phyloP scores from a whole-genome alignment of 2,797 vertebrate genomes.

The Zalophus californianus region DNA sequence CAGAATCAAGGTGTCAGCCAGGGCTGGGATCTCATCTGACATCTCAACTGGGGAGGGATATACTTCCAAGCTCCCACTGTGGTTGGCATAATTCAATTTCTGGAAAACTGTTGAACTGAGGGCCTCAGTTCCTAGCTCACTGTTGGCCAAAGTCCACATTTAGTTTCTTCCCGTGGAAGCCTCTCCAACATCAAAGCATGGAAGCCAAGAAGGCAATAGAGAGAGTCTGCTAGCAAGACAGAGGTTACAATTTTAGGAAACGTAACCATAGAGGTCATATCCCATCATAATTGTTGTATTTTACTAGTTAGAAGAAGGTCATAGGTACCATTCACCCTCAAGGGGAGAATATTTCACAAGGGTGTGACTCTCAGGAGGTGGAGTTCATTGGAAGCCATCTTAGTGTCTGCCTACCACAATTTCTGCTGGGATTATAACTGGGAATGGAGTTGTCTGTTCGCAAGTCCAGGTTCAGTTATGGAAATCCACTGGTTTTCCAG shows the following conservation, averaged over 20 bases:
- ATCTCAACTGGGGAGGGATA: not conserved
- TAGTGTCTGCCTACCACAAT: not conserved
- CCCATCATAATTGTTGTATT: not conserved
- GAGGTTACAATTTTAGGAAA: not conserved
- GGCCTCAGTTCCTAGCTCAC: not conserved
- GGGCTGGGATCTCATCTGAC: conserved; percentile 7
- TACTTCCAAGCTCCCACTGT: not conserved
- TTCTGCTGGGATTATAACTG: not conserved
- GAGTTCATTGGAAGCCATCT: not conserved
- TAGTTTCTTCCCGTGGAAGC: not conserved
- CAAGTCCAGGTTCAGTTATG: not conserved
- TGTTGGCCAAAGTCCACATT: not conserved
- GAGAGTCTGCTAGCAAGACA: not conserved
- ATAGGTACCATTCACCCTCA: not conserved
- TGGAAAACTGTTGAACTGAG: not conserved
- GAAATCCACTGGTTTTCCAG: conserved; percentile 22
- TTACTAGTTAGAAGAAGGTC: not conserved
- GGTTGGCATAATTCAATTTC: conserved; percentile 10
- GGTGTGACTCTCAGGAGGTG: not conserved
- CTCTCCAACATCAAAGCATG: not conserved
- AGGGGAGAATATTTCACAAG: not conserved
- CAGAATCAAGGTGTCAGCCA: not conserved
- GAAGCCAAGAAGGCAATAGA: not conserved
- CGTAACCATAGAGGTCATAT: not conserved
- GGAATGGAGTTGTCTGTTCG: not conserved